Evolutionary conservation across 2,888 invertebrate genomes (phyloP).

Genomic region (Torymus texanus): DNA sequence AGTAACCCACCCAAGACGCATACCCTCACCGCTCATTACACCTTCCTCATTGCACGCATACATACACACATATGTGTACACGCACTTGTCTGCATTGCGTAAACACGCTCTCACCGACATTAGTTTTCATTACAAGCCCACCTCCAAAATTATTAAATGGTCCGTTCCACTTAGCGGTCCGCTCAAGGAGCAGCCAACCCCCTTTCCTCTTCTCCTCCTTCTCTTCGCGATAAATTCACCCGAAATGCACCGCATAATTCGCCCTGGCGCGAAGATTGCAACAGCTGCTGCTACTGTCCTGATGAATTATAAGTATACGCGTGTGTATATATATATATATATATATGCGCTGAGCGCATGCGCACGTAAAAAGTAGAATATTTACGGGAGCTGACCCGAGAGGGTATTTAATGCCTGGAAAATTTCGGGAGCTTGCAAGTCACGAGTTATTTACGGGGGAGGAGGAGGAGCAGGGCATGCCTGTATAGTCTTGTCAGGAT

Average conservation of each 20-base stretch:
- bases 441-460: background rate
- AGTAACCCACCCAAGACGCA: too few species aligned
- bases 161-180: slow-evolving; percentile 4
- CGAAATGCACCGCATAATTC: slow-evolving; percentile 29
- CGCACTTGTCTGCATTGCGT: too few species aligned
- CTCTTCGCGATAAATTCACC: slow-evolving; percentile 41
- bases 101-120: background rate
- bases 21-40: too few species aligned
- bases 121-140: slow-evolving; percentile 18
- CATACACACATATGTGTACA: too few species aligned
- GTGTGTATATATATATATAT: background rate
- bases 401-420: slow-evolving; percentile 9
- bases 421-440: slow-evolving; percentile 1
- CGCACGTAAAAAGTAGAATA: slow-evolving; percentile 33
- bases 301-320: slow-evolving; percentile 38
- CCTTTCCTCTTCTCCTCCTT: background rate
- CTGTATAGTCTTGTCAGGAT: too few species aligned
- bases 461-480: too few species aligned
- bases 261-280: slow-evolving; percentile 27
- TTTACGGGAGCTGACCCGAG: slow-evolving; percentile 33
- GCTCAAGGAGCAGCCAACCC: background rate
- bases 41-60: too few species aligned
- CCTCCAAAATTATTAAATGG: slow-evolving; percentile 24
- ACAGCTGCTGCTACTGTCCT: slow-evolving; percentile 16
- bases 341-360: too few species aligned